A percentile compares a stretch with the other conserved stretches of the same genome.
These are phyloP conservation scores for Noctua janthe DNA, from an alignment of 2,888 invertebrate genomes.

Conservation along the genomic window DNA sequence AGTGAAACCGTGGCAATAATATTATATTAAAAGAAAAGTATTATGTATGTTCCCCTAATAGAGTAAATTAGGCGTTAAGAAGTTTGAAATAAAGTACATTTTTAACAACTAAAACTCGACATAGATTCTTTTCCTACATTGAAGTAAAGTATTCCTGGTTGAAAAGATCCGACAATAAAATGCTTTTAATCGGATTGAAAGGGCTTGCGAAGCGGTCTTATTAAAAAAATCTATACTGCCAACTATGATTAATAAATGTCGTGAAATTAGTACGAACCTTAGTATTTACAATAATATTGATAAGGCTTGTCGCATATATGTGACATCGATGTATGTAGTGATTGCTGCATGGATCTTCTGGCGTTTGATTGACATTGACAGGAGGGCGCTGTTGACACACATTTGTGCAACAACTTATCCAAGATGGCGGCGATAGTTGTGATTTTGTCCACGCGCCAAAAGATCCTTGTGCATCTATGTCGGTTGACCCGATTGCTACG, in stretches of 20 bases:
- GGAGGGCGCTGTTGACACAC: not conserved
- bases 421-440: not conserved
- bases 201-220: slow-evolving; percentile 39
- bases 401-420: not conserved
- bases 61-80: slow-evolving; percentile 76
- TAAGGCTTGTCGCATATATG: slow-evolving; percentile 51
- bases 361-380: not conserved
- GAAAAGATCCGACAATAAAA: slow-evolving; percentile 6
- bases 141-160: slow-evolving; percentile 17
- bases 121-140: slow-evolving; percentile 22
- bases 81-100: slow-evolving; percentile 80
- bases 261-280: slow-evolving; percentile 17
- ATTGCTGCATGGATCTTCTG: not conserved
- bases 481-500: slow-evolving; percentile 38
- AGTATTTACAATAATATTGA: slow-evolving; percentile 36
- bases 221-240: slow-evolving; percentile 39
- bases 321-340: slow-evolving; percentile 52
- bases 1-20: slow-evolving; percentile 81
- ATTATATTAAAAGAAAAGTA: slow-evolving; percentile 75
- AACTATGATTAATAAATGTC: slow-evolving; percentile 31
- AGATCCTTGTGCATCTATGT: slow-evolving; percentile 1
- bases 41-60: slow-evolving; percentile 71
- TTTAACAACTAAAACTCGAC: slow-evolving; percentile 38
- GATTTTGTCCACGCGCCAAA: not conserved
- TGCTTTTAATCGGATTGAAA: slow-evolving; percentile 32